phyloP scores from a whole-genome alignment of 2,113 vertebrate species.

The Amblyopsis rosae region DNA sequence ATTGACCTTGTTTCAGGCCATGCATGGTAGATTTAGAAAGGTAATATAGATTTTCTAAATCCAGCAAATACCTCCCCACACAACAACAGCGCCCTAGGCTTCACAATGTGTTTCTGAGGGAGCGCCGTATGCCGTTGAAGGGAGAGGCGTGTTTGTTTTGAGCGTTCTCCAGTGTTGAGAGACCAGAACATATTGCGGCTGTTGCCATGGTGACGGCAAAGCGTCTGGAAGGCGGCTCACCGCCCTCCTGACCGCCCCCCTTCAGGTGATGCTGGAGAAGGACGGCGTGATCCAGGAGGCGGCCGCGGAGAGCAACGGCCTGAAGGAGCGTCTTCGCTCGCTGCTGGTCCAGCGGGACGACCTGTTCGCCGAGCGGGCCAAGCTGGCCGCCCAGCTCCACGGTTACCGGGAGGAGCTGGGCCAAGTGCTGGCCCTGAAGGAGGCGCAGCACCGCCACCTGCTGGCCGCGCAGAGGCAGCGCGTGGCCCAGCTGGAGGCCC shows the following conservation, averaged over 20 bases:
- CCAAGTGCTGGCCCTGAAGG: constrained; percentile 91
- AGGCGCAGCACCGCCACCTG: constrained; percentile 90
- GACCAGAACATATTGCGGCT: no score
- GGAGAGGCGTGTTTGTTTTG: no score
- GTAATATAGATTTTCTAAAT: no score
- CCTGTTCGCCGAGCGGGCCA: constrained; percentile 90
- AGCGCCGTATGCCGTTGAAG: no score
- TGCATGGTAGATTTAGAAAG: no score
- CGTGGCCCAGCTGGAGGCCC: constrained; percentile 69
- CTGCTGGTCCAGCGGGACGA: constrained; percentile 87
- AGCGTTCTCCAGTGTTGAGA: neutral
- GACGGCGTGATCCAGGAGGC: constrained; percentile 93
- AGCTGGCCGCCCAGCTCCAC: constrained; percentile 86
- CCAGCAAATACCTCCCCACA: no score
- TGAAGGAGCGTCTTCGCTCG: constrained; percentile 87
- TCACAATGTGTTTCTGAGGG: no score
- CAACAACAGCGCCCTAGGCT: no score
- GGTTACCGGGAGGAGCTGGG: constrained; percentile 89
- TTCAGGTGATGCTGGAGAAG: constrained; percentile 86
- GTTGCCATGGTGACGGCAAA: no score
- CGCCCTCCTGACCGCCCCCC: no score
- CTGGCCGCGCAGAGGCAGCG: constrained; percentile 81
- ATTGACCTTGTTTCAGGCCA: no score
- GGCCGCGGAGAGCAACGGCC: constrained; percentile 88
- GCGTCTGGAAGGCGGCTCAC: no score